phyloP scores from a whole-genome alignment of 2,888 invertebrate species.

The Conus canariensis region DNA sequence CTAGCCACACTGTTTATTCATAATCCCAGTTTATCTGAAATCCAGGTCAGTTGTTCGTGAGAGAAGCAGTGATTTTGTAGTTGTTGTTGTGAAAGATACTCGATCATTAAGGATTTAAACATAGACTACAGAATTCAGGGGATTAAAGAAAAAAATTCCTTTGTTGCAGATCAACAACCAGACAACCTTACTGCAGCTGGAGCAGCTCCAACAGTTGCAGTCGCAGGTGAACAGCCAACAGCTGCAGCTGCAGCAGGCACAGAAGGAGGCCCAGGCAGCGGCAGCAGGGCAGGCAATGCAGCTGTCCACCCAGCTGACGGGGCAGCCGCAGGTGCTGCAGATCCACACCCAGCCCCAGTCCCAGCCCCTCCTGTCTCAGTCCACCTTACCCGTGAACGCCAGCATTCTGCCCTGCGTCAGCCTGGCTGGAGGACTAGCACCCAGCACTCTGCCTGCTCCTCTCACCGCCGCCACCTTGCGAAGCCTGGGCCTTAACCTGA shows the following conservation, averaged over 20 bases:
- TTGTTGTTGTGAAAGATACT: too few relatives aligned
- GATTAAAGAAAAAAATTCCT: neutral
- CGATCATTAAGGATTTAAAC: too few relatives aligned
- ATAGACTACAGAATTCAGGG: too few relatives aligned
- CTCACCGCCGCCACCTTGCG: slow-evolving; percentile 37
- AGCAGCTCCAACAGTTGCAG: slow-evolving; percentile 51
- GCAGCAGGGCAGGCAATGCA: slow-evolving; percentile 36
- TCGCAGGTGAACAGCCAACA: slow-evolving; percentile 60
- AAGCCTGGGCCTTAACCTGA: slow-evolving; percentile 39
- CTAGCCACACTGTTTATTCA: too few relatives aligned
- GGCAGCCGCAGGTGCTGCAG: slow-evolving; percentile 43
- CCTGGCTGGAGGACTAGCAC: neutral
- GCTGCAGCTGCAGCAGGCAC: slow-evolving; percentile 45
- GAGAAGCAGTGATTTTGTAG: too few relatives aligned
- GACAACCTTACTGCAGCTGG: slow-evolving; percentile 50
- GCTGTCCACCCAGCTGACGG: slow-evolving; percentile 45
- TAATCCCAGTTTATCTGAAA: too few relatives aligned
- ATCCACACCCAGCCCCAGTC: slow-evolving; percentile 49
- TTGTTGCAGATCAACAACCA: slow-evolving; percentile 46
- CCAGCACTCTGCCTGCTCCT: slow-evolving; percentile 31
- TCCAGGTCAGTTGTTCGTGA: too few relatives aligned
- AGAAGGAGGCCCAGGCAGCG: slow-evolving; percentile 48
- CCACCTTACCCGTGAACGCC: slow-evolving; percentile 32
- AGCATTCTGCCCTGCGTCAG: neutral
- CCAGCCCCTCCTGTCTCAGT: slow-evolving; percentile 49